Percentiles rank a stretch among this genome's conserved stretches.
Evolutionary conservation across 2,888 invertebrate genomes (phyloP).

Genomic region (Microlaimidae sp.): DNA sequence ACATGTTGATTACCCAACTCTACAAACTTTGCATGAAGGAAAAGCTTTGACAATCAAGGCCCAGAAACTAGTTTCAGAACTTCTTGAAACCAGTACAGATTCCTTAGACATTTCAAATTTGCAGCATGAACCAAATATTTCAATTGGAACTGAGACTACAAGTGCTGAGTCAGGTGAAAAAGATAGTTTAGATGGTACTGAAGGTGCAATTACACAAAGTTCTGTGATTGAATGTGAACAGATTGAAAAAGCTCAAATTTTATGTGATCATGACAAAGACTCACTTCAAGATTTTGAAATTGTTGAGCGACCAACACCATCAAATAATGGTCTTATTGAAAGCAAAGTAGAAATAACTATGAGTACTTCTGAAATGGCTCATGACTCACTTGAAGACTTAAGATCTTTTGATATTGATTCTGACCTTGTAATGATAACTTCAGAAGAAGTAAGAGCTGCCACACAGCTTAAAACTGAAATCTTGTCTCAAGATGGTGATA

Average conservation of each 20-base stretch:
- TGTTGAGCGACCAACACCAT: not conserved
- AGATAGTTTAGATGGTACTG: constrained; percentile 14
- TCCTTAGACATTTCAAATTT: constrained; percentile 17
- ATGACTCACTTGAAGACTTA: constrained; percentile 1
- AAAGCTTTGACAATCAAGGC: not conserved
- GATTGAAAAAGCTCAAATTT: too few species aligned
- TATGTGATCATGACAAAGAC: constrained; percentile 21
- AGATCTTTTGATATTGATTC: too few species aligned
- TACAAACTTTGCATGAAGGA: not conserved
- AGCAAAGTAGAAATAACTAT: not conserved
- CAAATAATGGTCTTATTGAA: not conserved
- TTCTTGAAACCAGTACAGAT: constrained; percentile 22
- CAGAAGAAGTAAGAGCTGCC: not conserved
- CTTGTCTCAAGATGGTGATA: not conserved
- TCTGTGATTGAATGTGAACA: too few species aligned
- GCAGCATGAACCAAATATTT: not conserved
- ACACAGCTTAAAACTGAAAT: not conserved
- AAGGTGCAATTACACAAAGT: not conserved
- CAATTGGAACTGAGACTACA: not conserved
- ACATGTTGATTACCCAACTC: constrained; percentile 16
- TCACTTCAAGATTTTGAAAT: constrained; percentile 24
- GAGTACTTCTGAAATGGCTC: not conserved
- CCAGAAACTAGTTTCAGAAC: not conserved
- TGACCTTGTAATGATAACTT: not conserved
- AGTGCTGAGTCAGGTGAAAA: not conserved